Percentiles rank a stretch among this genome's conserved stretches.
phyloP scores from a whole-genome alignment of 2,113 vertebrate species.

The Pygoscelis antarcticus region DNA sequence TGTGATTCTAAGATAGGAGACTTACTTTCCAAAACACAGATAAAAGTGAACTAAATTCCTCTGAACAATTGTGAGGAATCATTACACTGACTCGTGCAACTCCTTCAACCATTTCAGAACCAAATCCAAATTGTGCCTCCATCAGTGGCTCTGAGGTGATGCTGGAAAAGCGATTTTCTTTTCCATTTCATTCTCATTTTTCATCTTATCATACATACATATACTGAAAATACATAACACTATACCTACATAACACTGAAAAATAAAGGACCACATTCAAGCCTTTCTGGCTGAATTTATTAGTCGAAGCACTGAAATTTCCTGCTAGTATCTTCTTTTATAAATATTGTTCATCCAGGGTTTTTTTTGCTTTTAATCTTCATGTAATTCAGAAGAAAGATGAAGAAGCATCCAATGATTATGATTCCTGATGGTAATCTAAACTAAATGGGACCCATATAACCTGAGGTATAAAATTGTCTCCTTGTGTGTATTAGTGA shows the following conservation, averaged over 20 bases:
- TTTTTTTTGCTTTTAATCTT: background rate
- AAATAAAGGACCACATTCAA: background rate
- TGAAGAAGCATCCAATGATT: background rate
- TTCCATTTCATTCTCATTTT: background rate
- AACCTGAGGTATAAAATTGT: background rate
- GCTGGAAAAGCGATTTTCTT: background rate
- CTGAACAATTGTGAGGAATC: background rate
- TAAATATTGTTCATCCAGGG: background rate
- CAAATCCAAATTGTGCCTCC: background rate
- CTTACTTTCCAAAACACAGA: background rate
- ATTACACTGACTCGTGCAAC: rapidly evolving
- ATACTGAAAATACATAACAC: background rate
- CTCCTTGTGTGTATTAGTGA: background rate
- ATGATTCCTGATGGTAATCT: background rate
- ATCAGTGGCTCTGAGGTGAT: background rate
- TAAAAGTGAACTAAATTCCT: background rate
- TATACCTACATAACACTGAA: background rate
- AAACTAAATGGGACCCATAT: background rate
- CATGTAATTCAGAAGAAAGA: background rate
- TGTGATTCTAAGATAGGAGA: background rate
- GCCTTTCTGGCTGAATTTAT: background rate
- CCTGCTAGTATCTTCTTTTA: background rate
- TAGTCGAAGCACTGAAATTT: background rate
- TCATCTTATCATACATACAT: too few species aligned
- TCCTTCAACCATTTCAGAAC: background rate